Conservation (phyloP, 1,140 invertebrate species). For the Platorchestia sp. region DNA sequence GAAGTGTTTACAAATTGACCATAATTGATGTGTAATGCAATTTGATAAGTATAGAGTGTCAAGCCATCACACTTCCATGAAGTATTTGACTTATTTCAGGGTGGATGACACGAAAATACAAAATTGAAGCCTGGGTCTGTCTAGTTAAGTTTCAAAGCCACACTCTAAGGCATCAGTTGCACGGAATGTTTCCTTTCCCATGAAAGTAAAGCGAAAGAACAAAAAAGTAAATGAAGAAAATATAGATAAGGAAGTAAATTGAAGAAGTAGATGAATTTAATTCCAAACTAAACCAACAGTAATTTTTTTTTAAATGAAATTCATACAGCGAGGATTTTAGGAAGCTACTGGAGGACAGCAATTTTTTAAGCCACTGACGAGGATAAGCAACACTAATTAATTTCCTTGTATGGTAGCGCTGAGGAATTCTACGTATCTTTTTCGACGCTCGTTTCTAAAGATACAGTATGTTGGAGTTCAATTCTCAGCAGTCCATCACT, state of each 20-base stretch:
- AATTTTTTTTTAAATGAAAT: neutral
- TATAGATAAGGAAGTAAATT: neutral
- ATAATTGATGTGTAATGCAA: neutral
- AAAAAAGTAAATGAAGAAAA: neutral
- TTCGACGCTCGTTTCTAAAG: too few relatives aligned
- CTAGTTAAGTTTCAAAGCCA: neutral
- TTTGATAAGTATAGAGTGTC: neutral
- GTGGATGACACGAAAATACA: neutral
- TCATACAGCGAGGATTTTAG: neutral
- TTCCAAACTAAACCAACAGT: too few relatives aligned
- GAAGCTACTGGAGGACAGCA: neutral
- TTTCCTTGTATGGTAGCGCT: too few relatives aligned
- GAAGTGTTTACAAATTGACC: neutral
- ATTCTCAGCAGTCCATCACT: too few relatives aligned
- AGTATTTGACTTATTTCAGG: neutral
- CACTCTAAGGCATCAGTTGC: neutral
- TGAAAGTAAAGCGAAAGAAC: too few relatives aligned
- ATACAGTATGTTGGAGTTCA: too few relatives aligned
- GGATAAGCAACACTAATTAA: neutral
- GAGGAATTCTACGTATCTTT: too few relatives aligned
- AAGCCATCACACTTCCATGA: neutral
- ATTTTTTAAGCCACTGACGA: neutral
- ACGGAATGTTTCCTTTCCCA: neutral
- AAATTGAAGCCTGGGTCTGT: neutral
- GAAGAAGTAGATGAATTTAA: neutral